phyloP scores from a whole-genome alignment of 2,888 invertebrate species.

The Meghimatium bilineatum region DNA sequence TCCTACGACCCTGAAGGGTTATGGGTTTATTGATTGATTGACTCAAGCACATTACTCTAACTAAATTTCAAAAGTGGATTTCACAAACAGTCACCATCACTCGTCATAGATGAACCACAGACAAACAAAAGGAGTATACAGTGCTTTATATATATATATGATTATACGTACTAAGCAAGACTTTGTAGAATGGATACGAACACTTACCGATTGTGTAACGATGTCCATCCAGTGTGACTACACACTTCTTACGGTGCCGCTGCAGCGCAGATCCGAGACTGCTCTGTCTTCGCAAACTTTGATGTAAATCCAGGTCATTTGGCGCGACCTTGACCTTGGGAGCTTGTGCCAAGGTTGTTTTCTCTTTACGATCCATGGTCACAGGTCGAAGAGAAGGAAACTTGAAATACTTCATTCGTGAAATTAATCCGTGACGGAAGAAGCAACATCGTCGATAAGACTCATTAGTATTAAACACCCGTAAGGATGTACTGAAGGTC shows the following conservation, averaged over 20 bases:
- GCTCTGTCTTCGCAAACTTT: conserved; percentile 52
- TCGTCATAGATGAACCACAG: no score
- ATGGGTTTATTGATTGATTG: no score
- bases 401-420: conserved; percentile 16
- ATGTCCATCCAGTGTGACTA: conserved; percentile 89
- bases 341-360: conserved; percentile 2
- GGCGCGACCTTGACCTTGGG: conserved; percentile 40
- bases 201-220: conserved; percentile 89
- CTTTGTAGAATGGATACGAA: neutral
- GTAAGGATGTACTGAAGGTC: neutral
- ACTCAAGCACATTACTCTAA: no score
- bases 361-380: conserved; percentile 18
- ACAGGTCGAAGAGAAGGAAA: conserved; percentile 8
- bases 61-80: no score
- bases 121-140: no score
- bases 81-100: no score
- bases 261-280: conserved; percentile 54
- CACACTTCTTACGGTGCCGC: conserved; percentile 79
- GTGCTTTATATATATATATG: no score
- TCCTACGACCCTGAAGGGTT: no score
- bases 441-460: neutral
- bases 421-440: neutral
- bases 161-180: no score
- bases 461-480: neutral
- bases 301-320: conserved; percentile 34